phyloP scores from a whole-genome alignment of 2,888 invertebrate genomes.

The Zygogramma bicolorata region DNA sequence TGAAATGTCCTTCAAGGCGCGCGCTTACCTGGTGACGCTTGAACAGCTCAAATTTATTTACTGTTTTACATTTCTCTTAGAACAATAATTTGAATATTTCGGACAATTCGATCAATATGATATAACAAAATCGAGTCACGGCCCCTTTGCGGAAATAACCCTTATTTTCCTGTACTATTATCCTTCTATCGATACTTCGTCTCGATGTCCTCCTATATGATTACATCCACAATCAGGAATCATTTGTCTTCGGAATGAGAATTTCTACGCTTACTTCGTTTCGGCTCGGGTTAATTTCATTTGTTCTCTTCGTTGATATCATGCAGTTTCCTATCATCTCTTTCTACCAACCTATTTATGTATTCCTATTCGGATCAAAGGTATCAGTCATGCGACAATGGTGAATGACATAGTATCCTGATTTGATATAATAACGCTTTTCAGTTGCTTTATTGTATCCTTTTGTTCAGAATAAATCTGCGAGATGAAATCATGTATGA shows the following conservation, averaged over 20 bases:
- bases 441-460: neutral
- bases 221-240: constrained; percentile 53
- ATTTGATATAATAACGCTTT: neutral
- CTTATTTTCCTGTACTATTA: constrained; percentile 1
- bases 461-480: neutral
- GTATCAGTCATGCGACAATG: neutral
- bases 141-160: too few relatives aligned
- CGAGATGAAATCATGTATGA: neutral
- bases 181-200: constrained; percentile 17
- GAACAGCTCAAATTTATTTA: too few relatives aligned
- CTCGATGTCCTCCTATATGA: constrained; percentile 48
- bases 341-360: neutral
- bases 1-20: too few relatives aligned
- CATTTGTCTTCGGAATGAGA: constrained; percentile 52
- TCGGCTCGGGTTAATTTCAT: constrained; percentile 29
- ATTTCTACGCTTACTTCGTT: constrained; percentile 34
- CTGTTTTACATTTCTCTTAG: too few relatives aligned
- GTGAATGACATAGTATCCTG: neutral
- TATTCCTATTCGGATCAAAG: neutral
- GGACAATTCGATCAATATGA: too few relatives aligned
- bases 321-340: neutral
- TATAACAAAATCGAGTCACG: too few relatives aligned
- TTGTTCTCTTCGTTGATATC: constrained; percentile 16
- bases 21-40: too few relatives aligned
- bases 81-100: too few relatives aligned